Base-by-base conservation (phyloP, 1,140 invertebrate genomes). In the Zaprionus taronus region DNA sequence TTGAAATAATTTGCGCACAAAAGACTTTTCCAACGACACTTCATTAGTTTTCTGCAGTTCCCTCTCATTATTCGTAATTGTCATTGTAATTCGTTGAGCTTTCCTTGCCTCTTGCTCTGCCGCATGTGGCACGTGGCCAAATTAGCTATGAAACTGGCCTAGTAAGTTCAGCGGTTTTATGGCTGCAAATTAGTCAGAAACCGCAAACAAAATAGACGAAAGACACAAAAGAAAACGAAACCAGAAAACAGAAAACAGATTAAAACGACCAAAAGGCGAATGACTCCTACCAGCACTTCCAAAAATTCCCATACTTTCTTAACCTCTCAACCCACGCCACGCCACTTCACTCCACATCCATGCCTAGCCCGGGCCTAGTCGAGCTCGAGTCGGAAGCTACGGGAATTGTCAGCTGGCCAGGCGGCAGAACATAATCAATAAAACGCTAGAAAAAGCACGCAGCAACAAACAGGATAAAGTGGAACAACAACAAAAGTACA, bases 351-450 rank as follows among this genome's bases (percentile, higher is more conserved):
- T 22, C 6, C n/a, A 47, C n/a, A 47, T n/a, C n/a, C 36, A 5
- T 14, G 5, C 51, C 49, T 47, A n/a, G 31, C 12, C 1, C 28
- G 28, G 28, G 1, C n/a, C 11, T 26, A n/a, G 24, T n/a, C 34
- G 62, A 72, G 69, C 56, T 55, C 74, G 38, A 41, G 15, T 41
- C 38, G 36, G 53, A 53, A 62, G 71, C 56, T 57, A 31, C 58
- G 61, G 80, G 80, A 79, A 75, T 71, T 76, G 79, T 72, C 65
- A 75, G 77, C 75, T 61, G 61, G 71, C 51, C 65, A 47, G 66
- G 56, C 69, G 31, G 55, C 69, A 75, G 57, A 72, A 76, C 74
- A 90, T 77, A 87, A 87, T 87, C 84, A 87, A 87, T 87, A 87
- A 90, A 84, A 87, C 57, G 72, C 70, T 79, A 62, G 73, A 24